These are phyloP conservation scores for Caenorhabditis macrosperma DNA, from an alignment of 2,888 invertebrate genomes.

Conservation along the genomic window DNA sequence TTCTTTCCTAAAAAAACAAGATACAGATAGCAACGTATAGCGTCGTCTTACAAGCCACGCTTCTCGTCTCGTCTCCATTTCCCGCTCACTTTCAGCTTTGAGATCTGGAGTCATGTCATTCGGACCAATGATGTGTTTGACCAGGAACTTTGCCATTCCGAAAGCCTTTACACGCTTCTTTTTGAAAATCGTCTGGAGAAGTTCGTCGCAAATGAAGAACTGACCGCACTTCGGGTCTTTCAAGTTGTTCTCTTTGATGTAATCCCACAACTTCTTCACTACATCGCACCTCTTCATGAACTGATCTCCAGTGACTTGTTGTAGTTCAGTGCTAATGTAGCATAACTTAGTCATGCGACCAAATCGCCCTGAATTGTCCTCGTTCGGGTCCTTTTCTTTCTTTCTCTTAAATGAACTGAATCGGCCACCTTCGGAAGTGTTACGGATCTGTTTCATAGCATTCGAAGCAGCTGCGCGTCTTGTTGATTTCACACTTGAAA, in stretches of 20 bases:
- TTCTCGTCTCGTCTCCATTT: slow-evolving; percentile 44
- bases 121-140: slow-evolving; percentile 66
- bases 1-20: slow-evolving; percentile 15
- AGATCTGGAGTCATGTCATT: slow-evolving; percentile 55
- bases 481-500: slow-evolving; percentile 36
- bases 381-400: slow-evolving; percentile 35
- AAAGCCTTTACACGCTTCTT: slow-evolving; percentile 59
- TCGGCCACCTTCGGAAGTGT: slow-evolving; percentile 16
- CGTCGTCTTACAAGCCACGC: slow-evolving; percentile 41
- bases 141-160: slow-evolving; percentile 70
- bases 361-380: slow-evolving; percentile 54
- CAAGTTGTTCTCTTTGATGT: slow-evolving; percentile 71
- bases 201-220: slow-evolving; percentile 48
- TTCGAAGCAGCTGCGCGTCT: slow-evolving; percentile 53
- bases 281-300: slow-evolving; percentile 68
- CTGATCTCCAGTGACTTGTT: slow-evolving; percentile 49
- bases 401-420: background rate
- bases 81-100: slow-evolving; percentile 49
- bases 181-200: slow-evolving; percentile 56
- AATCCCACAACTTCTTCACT: slow-evolving; percentile 74
- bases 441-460: slow-evolving; percentile 44
- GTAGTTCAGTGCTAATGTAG: slow-evolving; percentile 55
- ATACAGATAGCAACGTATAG: background rate
- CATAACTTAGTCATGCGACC: slow-evolving; percentile 59
- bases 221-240: slow-evolving; percentile 72